Evolutionary conservation across 2,113 vertebrate genomes (phyloP), one percentile per base, ranked within the genome.

Genomic region (Cyprinodon tularosa): DNA sequence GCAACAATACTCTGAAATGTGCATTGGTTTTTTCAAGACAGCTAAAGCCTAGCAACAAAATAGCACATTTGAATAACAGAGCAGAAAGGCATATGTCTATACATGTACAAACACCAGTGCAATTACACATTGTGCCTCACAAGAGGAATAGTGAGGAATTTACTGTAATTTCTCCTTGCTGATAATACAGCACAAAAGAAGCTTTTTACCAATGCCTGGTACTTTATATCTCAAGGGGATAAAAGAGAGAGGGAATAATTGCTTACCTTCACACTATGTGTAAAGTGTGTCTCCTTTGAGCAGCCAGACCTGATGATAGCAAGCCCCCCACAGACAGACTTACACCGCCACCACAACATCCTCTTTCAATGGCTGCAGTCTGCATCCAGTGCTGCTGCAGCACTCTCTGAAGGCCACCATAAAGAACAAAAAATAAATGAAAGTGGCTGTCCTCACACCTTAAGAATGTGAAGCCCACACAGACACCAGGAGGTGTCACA

Each of bases 171-270:
- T 65, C 74, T 63, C 75, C 60, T 45, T 72, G 47, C 65, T 71
- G 57, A 88, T 78, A 71, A 73, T 36, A 17, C 62, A 66, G 76
- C 62, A 78, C 84, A 85, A 78, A 80, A 60, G 71, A 47, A 60
- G 62, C 68, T 77, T 86, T 91, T 86, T 84, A 68, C 74, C 66
- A 68, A 57, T 14, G n/a, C 72, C 76, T 65, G 76, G 37, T 44
- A 4, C 64, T 57, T 61, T 78, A 64, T 60, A 44, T 80, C 84
- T 83, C 71, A 36, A 70, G 76, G 75, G 86, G 71, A 67, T 63
- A 40, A 73, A 84, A 73, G 53, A 38, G 47, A 71, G 84, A 22
- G 74, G 75, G 72, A 83, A 78, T 88, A 89, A 86, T 89, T 90
- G 79, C 72, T 83, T 81, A 79, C 84, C 61, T 75, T 82, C 62